phyloP scores from a whole-genome alignment of 2,888 invertebrate species.

The Drosophila melanosoma region DNA sequence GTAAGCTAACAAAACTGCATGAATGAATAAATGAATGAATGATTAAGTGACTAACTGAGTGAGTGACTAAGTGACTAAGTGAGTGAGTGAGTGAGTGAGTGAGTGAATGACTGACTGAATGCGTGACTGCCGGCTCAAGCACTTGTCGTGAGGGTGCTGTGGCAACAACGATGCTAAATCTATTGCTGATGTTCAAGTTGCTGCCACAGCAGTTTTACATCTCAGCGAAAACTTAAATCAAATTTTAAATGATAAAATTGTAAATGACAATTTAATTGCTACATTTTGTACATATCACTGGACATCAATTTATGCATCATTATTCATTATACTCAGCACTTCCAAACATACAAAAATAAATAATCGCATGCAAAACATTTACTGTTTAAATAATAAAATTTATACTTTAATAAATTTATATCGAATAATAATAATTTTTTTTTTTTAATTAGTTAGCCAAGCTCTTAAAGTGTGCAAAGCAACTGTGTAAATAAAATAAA shows the following conservation, averaged over 20 bases:
- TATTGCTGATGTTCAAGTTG: conserved; percentile 26
- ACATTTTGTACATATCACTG: conserved; percentile 51
- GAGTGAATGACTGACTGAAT: conserved; percentile 22
- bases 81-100: conserved; percentile 48
- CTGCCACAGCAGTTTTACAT: conserved; percentile 35
- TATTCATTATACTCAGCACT: conserved; percentile 8
- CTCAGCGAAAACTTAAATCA: conserved; percentile 60
- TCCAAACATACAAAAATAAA: conserved; percentile 14
- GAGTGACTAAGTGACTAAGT: conserved; percentile 41
- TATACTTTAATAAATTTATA: not conserved
- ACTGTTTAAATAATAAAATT: not conserved
- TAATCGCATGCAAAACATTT: not conserved
- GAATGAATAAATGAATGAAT: conserved; percentile 68
- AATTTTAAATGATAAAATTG: conserved; percentile 59
- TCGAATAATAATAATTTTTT: not conserved
- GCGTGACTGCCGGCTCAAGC: conserved; percentile 17
- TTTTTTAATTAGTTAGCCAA: not conserved
- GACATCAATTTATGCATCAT: conserved; percentile 27
- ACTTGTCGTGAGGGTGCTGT: conserved; percentile 65
- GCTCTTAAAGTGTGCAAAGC: not conserved
- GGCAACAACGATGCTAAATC: conserved; percentile 28
- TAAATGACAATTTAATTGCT: conserved; percentile 63
- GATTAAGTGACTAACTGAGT: conserved; percentile 60
- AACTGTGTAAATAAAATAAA: not conserved
- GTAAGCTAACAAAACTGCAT: conserved; percentile 72